Conservation (phyloP, 2,113 vertebrate genomes). For the Platichthys flesus region DNA sequence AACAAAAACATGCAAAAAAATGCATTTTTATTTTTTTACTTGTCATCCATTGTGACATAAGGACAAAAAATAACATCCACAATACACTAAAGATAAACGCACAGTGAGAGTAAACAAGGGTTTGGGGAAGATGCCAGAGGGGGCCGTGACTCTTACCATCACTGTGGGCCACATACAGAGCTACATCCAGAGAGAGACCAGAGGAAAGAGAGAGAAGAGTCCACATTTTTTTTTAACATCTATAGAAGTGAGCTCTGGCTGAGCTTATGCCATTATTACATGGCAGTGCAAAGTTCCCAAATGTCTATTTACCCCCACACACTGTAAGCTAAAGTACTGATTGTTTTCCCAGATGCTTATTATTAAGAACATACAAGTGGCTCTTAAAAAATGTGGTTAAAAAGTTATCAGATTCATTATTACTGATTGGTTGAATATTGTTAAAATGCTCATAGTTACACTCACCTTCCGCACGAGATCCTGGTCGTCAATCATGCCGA, state of each 20-base stretch:
- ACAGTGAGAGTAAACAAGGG: constrained; percentile 35
- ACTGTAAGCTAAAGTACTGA: not conserved
- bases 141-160: constrained; percentile 81
- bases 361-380: constrained; percentile 12
- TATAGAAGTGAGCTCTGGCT: constrained; percentile 27
- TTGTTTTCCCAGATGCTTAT: not conserved
- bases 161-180: constrained; percentile 88
- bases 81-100: constrained; percentile 30
- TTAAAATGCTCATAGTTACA: not conserved
- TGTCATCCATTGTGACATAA: constrained; percentile 34
- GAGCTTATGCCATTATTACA: constrained; percentile 12
- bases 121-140: constrained; percentile 35
- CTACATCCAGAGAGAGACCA: constrained; percentile 74
- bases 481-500: constrained; percentile 96
- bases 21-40: not conserved
- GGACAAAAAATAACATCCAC: constrained; percentile 48
- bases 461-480: constrained; percentile 94
- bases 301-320: constrained; percentile 6
- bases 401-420: not conserved
- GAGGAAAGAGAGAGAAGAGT: constrained; percentile 74
- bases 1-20: constrained; percentile 39
- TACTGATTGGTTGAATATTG: not conserved
- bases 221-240: constrained; percentile 54
- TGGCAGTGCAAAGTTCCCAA: constrained; percentile 1
- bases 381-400: not conserved